Base-by-base conservation (phyloP, 2,113 vertebrate genomes). In the Neotoma lepida region DNA sequence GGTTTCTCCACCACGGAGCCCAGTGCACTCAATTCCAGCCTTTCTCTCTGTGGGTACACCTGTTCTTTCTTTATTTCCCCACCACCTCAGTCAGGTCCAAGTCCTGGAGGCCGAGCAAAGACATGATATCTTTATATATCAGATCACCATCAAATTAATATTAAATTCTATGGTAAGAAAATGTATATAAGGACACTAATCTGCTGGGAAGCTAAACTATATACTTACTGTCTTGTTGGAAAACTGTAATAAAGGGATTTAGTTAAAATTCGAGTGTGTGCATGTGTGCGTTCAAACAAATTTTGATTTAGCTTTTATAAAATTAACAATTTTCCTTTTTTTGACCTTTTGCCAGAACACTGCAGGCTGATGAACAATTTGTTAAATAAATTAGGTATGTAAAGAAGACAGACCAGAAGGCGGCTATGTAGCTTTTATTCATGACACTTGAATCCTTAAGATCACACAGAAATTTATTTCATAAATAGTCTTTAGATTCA, bases 381-480 rank as follows among this genome's bases (percentile, higher is more conserved):
- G 28, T 94, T 93, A 95, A 94, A 61, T 90, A 95, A 93, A 64
- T n/a, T 33, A 30, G 86, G 85, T 28, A 96, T 33, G 5, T 64
- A 93, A 96, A 91, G 49, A 95, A 20, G 93, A 94, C 68, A 92
- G 41, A 85, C 70, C 22, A 94, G 22, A 70, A 78, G 44, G 61
- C 49, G 30, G 17, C 95, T 96, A 93, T 9, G 3, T 81, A 44
- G 88, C 82, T 96, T 98, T 98, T 97, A 97, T 98, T 98, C 71
- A 41, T 77, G 71, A 89, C 85, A 92, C 91, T 94, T 93, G 70
- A 86, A 93, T 97, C 96, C 74, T 49, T 89, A 28, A 7, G 51
- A 80, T 96, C 76, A 97, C 70, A 88, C 24, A 96, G 10, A 87
- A 94, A 0, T 82, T 92, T 39, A 88, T 91, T 92, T 95, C 70